A percentile compares a stretch with the other conserved stretches of the same genome.
Evolutionary conservation across 2,113 vertebrate species (phyloP).

Genomic region (Shinisaurus crocodilurus): DNA sequence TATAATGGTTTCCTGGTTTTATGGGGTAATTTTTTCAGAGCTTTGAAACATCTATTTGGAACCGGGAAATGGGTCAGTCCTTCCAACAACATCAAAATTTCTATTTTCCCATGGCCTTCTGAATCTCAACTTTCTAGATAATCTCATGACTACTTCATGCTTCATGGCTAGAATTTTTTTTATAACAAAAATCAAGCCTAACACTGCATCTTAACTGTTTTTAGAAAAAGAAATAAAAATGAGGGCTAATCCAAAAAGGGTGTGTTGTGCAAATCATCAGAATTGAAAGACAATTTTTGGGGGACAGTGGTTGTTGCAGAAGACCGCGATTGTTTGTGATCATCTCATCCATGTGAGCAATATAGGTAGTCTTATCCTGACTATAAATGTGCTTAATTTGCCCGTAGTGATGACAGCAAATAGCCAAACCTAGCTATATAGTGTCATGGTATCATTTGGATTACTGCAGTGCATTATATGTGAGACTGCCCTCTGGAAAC

Average conservation of each 20-base stretch:
- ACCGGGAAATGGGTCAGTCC: background rate
- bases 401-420: background rate
- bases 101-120: background rate
- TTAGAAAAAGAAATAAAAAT: background rate
- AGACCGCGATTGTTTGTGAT: background rate
- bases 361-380: background rate
- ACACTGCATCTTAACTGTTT: background rate
- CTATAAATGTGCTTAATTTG: background rate
- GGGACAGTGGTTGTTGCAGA: background rate
- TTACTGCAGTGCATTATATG: no score
- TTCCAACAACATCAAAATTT: background rate
- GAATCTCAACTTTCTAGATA: background rate
- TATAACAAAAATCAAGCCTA: background rate
- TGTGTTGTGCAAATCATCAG: background rate
- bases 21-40: background rate
- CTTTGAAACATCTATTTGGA: background rate
- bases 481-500: no score
- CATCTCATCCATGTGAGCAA: background rate
- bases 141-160: background rate
- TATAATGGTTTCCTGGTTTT: background rate
- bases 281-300: background rate
- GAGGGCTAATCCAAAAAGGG: background rate
- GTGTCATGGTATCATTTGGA: background rate
- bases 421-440: background rate
- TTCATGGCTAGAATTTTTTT: background rate